Percentiles rank a stretch among this genome's conserved stretches.
Conservation (phyloP, 1,140 invertebrate species). For the Drosophila mauritiana region DNA sequence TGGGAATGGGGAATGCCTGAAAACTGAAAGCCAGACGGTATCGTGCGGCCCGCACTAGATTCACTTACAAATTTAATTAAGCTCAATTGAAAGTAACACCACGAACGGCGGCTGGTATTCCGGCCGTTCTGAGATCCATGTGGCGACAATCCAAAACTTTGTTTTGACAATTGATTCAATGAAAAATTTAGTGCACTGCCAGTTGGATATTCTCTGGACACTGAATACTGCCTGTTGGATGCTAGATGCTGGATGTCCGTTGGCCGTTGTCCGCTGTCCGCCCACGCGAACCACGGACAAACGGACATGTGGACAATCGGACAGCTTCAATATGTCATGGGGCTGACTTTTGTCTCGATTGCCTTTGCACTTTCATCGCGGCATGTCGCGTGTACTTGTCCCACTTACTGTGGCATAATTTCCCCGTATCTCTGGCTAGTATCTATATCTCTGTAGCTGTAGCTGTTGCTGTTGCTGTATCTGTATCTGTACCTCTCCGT, state of each 20-base stretch:
- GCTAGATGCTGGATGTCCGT: slow-evolving; percentile 13
- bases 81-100: slow-evolving; percentile 84
- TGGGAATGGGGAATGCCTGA: slow-evolving; percentile 1
- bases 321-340: slow-evolving; percentile 62
- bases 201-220: slow-evolving; percentile 20
- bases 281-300: slow-evolving; percentile 30
- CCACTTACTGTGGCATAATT: slow-evolving; percentile 69
- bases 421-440: slow-evolving; percentile 32
- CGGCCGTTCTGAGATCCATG: slow-evolving; percentile 40
- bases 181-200: slow-evolving; percentile 74
- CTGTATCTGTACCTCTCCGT: slow-evolving; percentile 19
- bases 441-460: slow-evolving; percentile 37
- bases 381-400: slow-evolving; percentile 61
- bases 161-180: slow-evolving; percentile 83
- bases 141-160: slow-evolving; percentile 78
- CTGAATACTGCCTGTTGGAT: slow-evolving; percentile 10
- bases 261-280: slow-evolving; percentile 15
- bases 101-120: slow-evolving; percentile 49
- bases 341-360: slow-evolving; percentile 66
- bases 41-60: slow-evolving; percentile 75
- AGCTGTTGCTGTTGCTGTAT: neutral
- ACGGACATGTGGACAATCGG: slow-evolving; percentile 43
- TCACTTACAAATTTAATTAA: slow-evolving; percentile 85
- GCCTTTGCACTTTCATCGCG: slow-evolving; percentile 63
- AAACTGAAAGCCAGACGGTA: slow-evolving; percentile 25